phyloP scores from a whole-genome alignment of 2,888 invertebrate genomes.

The Dolomedes plantarius region DNA sequence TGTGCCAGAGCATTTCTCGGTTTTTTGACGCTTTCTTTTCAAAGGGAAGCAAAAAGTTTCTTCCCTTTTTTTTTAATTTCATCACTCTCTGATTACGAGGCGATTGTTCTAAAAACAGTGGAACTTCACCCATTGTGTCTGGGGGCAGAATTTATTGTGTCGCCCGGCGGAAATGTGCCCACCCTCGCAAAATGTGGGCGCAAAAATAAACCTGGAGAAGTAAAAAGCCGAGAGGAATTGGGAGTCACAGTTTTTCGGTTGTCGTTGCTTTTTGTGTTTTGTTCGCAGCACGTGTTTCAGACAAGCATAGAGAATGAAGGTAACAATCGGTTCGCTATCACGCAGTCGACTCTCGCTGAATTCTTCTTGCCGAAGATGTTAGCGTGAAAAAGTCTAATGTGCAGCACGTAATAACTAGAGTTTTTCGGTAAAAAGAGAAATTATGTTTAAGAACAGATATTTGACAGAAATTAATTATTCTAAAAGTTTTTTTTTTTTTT shows the following conservation, averaged over 20 bases:
- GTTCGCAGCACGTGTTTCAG: neutral
- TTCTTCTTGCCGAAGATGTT: too few relatives aligned
- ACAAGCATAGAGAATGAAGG: neutral
- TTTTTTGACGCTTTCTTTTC: conserved; percentile 22
- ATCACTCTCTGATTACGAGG: conserved; percentile 30
- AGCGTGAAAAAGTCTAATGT: too few relatives aligned
- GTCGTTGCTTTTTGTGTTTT: neutral
- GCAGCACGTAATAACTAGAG: too few relatives aligned
- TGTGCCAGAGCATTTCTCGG: conserved; percentile 37
- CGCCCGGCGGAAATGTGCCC: conserved; percentile 58
- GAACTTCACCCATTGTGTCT: conserved; percentile 67
- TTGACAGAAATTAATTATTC: too few relatives aligned
- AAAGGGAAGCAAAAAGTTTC: neutral
- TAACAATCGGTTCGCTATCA: neutral
- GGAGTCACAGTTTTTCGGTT: neutral
- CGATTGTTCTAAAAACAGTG: conserved; percentile 63
- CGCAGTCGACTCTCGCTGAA: too few relatives aligned
- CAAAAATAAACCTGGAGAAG: conserved; percentile 52
- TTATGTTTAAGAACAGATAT: too few relatives aligned
- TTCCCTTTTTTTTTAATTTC: conserved; percentile 2
- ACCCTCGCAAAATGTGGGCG: conserved; percentile 63
- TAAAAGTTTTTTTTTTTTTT: too few relatives aligned
- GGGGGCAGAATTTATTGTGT: conserved; percentile 58
- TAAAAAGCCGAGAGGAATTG: neutral
- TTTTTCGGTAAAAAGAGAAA: too few relatives aligned